Evolutionary conservation across 1,140 invertebrate species (phyloP), one percentile per base, ranked within the genome.

Genomic region (Gryllus bimaculatus): DNA sequence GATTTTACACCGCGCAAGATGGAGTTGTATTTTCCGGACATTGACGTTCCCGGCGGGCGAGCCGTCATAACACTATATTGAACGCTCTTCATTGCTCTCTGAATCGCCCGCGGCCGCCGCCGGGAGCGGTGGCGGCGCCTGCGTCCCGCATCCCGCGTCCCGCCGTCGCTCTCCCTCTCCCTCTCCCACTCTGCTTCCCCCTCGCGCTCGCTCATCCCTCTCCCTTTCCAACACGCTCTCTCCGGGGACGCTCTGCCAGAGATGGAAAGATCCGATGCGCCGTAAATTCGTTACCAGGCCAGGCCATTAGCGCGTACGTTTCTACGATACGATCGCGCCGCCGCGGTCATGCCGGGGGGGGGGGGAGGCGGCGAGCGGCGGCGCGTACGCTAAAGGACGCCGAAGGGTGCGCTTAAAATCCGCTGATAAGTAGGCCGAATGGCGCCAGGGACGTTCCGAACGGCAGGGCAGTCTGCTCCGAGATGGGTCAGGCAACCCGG

Each of bases 241-340:
- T 39, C 26, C 54, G 18, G 54, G 54, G 54, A 66, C 54, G 18
- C 18, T 66, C 54, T 10, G 54, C 26, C 54, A 66, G 54, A 66
- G 54, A 66, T 66, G 54, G 54, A 66, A 66, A 66, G 54, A 66
- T 66, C 54, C 54, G 54, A 66, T 66, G 54, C 54, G 54, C 54
- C 10, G 54, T 66, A 66, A 66, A 66, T 66, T 66, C 54, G 54
- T 66, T 66, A 66, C 54, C 54, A 66, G 26, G 10, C 54, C 54
- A 66, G 10, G 54, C 18, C 10, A 13, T 66, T 66, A 66, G 10
- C 18, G 18, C 18, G 54, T 66, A 18, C 54, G 54, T 66, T 66
- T 66, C 54, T 66, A 66, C 54, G 54, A 66, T 66, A 66, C 54
- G 18, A 66, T 66, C 54, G 18, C 54, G 54, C 10, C 10, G 54